phyloP scores from a whole-genome alignment of 2,797 vertebrate genomes.

The Nannoperca australis region DNA sequence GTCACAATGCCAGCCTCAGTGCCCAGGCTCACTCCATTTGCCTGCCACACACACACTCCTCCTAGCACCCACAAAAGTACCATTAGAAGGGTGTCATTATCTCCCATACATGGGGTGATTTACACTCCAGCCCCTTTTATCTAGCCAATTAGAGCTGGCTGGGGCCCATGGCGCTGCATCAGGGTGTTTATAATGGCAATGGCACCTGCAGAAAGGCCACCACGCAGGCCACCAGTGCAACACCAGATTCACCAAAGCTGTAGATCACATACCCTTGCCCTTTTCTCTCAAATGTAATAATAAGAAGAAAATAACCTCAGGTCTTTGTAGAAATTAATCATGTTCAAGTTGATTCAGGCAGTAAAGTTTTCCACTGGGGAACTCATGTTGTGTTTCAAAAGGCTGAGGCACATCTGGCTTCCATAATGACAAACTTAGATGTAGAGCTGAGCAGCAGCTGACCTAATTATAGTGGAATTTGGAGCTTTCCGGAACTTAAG shows the following conservation, averaged over 20 bases:
- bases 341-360: slow-evolving; percentile 12
- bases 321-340: slow-evolving; percentile 23
- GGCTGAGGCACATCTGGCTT: slow-evolving; percentile 52
- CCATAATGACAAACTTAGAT: slow-evolving; percentile 39
- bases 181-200: slow-evolving; percentile 44
- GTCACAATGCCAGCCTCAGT: slow-evolving; percentile 78
- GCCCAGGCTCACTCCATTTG: slow-evolving; percentile 66
- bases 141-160: slow-evolving; percentile 70
- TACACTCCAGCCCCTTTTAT: slow-evolving; percentile 66
- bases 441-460: slow-evolving; percentile 62
- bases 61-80: slow-evolving; percentile 60
- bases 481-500: slow-evolving; percentile 65
- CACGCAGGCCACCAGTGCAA: slow-evolving; percentile 45
- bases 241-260: slow-evolving; percentile 9
- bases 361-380: slow-evolving; percentile 16
- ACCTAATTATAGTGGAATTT: slow-evolving; percentile 72
- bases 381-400: slow-evolving; percentile 25
- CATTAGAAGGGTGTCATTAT: slow-evolving; percentile 76
- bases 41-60: slow-evolving; percentile 63
- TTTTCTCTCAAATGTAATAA: background rate
- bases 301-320: background rate
- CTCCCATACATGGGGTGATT: slow-evolving; percentile 64
- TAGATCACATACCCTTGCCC: background rate
- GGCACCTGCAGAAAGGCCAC: slow-evolving; percentile 56
- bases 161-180: slow-evolving; percentile 18